Conservation (phyloP, 2,113 vertebrate genomes). For the Gavialis gangeticus region DNA sequence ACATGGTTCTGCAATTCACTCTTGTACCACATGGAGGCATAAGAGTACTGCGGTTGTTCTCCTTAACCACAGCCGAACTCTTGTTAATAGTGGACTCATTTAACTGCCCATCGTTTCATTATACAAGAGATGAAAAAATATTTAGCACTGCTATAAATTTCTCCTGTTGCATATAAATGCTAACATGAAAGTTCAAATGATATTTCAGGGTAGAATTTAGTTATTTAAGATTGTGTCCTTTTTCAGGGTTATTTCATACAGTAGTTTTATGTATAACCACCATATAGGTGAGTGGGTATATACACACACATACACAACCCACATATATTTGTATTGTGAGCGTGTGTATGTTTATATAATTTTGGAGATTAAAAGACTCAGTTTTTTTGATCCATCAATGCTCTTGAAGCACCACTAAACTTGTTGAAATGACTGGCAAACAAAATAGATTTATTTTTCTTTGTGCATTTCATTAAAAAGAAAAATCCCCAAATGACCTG, state of each 20-base stretch:
- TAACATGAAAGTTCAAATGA: neutral
- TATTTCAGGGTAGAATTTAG: neutral
- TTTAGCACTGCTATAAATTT: neutral
- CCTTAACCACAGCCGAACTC: neutral
- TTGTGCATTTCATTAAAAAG: too few relatives aligned
- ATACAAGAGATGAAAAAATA: neutral
- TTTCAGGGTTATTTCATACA: neutral
- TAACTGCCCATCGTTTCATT: neutral
- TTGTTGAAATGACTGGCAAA: too few relatives aligned
- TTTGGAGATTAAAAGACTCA: too few relatives aligned
- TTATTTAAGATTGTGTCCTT: neutral
- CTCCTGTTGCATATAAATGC: neutral
- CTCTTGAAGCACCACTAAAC: too few relatives aligned
- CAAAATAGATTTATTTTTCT: too few relatives aligned
- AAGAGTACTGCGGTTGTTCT: neutral
- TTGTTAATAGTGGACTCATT: neutral
- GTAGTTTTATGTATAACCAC: neutral
- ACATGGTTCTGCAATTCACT: slow-evolving; percentile 17
- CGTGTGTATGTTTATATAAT: too few relatives aligned
- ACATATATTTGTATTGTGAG: too few relatives aligned
- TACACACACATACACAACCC: too few relatives aligned
- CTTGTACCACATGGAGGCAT: slow-evolving; percentile 64
- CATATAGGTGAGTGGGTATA: too few relatives aligned
- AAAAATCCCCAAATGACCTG: too few relatives aligned
- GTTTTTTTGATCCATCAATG: too few relatives aligned